Percentiles rank a stretch among this genome's conserved stretches.
Conservation (phyloP, 2,888 invertebrate species). For the Vanessa cardui region DNA sequence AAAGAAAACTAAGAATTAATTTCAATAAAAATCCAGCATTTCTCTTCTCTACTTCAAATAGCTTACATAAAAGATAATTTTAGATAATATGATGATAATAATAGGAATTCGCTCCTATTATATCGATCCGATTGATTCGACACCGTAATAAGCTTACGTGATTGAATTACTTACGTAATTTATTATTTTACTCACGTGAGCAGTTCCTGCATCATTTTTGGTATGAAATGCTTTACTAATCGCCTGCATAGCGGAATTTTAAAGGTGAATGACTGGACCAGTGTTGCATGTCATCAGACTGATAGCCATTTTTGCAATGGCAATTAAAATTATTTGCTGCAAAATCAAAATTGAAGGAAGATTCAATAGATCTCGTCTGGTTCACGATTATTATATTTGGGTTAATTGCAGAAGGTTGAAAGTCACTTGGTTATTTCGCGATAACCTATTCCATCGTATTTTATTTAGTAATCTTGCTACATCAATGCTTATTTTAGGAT, state of each 20-base stretch:
- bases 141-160: slow-evolving; percentile 54
- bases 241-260: slow-evolving; percentile 39
- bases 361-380: slow-evolving; percentile 33
- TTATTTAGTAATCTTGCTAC: too few species aligned
- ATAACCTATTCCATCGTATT: neutral
- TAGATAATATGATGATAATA: slow-evolving; percentile 33
- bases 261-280: slow-evolving; percentile 43
- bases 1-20: neutral
- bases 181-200: slow-evolving; percentile 60
- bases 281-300: slow-evolving; percentile 38
- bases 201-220: slow-evolving; percentile 60
- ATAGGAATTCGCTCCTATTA: slow-evolving; percentile 39
- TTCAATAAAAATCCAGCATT: neutral
- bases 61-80: slow-evolving; percentile 31
- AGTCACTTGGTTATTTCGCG: neutral
- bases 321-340: slow-evolving; percentile 19
- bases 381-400: too few species aligned
- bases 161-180: slow-evolving; percentile 59
- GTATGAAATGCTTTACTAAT: slow-evolving; percentile 45
- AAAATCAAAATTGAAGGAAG: slow-evolving; percentile 31
- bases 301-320: slow-evolving; percentile 17
- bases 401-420: neutral
- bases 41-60: slow-evolving; percentile 16
- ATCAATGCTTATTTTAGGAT: neutral
- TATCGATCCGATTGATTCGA: slow-evolving; percentile 28